Percentiles rank a stretch among this genome's conserved stretches.
phyloP scores from a whole-genome alignment of 2,888 invertebrate genomes.

The Eupithecia centaureata region DNA sequence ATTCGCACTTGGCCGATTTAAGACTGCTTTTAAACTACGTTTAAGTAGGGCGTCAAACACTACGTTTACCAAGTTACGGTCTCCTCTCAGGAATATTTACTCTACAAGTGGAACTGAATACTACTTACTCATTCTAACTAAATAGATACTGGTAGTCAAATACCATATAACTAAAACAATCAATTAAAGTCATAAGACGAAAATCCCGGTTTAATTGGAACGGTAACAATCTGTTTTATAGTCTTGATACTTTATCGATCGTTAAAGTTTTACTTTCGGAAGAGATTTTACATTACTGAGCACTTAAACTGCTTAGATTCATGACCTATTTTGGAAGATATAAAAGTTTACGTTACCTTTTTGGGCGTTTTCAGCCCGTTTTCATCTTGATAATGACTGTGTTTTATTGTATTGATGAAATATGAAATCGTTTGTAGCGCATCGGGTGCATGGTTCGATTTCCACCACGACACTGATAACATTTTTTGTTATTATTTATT shows the following conservation, averaged over 20 bases:
- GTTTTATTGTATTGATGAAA: no score
- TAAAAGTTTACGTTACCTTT: not conserved
- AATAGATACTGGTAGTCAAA: no score
- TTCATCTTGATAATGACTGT: not conserved
- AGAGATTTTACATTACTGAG: slow-evolving; percentile 8
- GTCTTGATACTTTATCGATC: slow-evolving; percentile 36
- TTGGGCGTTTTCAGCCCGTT: not conserved
- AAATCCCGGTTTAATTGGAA: slow-evolving; percentile 49
- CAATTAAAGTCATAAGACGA: slow-evolving; percentile 12
- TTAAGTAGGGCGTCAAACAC: not conserved
- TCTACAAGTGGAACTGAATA: no score
- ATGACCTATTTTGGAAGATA: not conserved
- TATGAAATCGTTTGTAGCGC: not conserved
- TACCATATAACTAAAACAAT: not conserved
- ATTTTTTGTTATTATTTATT: no score
- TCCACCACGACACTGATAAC: no score
- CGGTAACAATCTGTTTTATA: slow-evolving; percentile 44
- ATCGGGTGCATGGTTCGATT: no score
- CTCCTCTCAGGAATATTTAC: not conserved
- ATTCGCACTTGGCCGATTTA: no score
- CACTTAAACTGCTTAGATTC: slow-evolving; percentile 13
- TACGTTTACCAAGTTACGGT: not conserved
- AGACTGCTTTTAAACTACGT: no score
- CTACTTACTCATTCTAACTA: no score
- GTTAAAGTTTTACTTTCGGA: slow-evolving; percentile 40